A percentile compares a stretch with the other conserved stretches of the same genome.
phyloP scores from a whole-genome alignment of 2,888 invertebrate genomes.

The Noctua janthe region DNA sequence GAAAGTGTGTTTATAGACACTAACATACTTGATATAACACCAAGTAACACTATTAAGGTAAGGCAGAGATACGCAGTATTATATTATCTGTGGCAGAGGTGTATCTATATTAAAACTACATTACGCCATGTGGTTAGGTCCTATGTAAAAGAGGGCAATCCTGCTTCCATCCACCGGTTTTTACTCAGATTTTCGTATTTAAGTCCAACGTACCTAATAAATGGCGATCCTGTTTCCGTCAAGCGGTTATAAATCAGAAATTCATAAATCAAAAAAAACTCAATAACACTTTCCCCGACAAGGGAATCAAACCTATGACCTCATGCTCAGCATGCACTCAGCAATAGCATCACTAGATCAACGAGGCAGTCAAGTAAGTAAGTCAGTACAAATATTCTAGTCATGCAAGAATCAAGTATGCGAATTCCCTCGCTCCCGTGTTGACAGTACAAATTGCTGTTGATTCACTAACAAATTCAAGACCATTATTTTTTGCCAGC shows the following conservation, averaged over 20 bases:
- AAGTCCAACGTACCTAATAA: neutral
- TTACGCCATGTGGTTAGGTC: neutral
- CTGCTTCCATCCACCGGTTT: neutral
- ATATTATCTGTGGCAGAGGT: neutral
- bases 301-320: neutral
- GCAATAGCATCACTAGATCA: neutral
- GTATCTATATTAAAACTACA: neutral
- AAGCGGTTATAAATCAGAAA: neutral
- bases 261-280: neutral
- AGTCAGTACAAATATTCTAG: neutral
- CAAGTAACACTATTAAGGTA: neutral
- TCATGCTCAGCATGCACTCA: neutral
- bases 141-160: neutral
- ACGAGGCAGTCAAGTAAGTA: neutral
- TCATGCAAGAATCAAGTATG: neutral
- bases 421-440: neutral
- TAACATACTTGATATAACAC: neutral
- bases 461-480: slow-evolving; percentile 16
- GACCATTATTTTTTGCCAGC: slow-evolving; percentile 11
- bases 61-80: neutral
- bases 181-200: neutral
- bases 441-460: slow-evolving; percentile 1
- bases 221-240: neutral
- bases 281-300: neutral
- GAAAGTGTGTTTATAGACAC: neutral